Evolutionary conservation across 2,888 invertebrate species (phyloP).

Genomic region (Slavum lentiscoides): DNA sequence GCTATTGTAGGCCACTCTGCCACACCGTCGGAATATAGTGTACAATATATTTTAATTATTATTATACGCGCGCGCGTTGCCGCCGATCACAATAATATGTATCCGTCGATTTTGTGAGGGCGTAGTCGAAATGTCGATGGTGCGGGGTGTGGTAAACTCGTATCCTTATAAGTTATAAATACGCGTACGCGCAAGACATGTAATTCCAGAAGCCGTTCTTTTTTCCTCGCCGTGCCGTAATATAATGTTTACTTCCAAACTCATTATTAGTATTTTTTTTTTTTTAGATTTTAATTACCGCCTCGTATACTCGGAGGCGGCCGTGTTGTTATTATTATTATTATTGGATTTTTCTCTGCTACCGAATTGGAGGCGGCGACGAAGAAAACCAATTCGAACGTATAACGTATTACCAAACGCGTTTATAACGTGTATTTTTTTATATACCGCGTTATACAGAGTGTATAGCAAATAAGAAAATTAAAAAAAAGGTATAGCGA

Average conservation of each 20-base stretch:
- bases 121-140: slow-evolving; percentile 27
- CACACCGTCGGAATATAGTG: background rate
- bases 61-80: background rate
- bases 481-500: no score
- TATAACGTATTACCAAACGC: slow-evolving; percentile 15
- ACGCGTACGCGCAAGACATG: background rate
- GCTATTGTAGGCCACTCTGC: background rate
- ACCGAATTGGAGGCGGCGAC: slow-evolving; percentile 33
- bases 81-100: background rate
- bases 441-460: no score
- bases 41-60: background rate
- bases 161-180: background rate
- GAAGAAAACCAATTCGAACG: slow-evolving; percentile 15
- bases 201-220: slow-evolving; percentile 46
- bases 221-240: background rate
- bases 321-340: background rate
- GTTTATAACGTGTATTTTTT: background rate
- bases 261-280: background rate
- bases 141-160: background rate
- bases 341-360: slow-evolving; percentile 41
- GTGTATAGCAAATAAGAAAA: no score
- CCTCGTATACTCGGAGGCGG: no score
- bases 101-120: slow-evolving; percentile 11
- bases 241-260: background rate
- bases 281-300: background rate